phyloP scores from a whole-genome alignment of 2,113 vertebrate genomes.

The Clinocottus analis region DNA sequence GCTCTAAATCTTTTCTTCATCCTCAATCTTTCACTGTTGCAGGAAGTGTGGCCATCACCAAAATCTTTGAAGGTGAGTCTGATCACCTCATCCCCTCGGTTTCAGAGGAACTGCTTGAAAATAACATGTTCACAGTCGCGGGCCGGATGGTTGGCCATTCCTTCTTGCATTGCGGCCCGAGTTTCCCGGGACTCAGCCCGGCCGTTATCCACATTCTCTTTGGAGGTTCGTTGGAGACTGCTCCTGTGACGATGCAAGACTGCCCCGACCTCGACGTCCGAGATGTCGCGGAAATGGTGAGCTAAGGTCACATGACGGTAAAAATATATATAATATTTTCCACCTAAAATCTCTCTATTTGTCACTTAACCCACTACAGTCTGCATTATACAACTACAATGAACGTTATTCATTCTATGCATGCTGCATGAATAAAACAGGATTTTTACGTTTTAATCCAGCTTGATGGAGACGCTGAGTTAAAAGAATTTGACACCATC shows the following conservation, averaged over 20 bases:
- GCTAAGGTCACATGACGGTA: not conserved
- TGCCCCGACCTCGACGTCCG: constrained; percentile 61
- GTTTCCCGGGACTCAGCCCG: constrained; percentile 56
- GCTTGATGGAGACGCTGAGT: constrained; percentile 44
- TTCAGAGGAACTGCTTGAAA: constrained; percentile 44
- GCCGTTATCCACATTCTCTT: constrained; percentile 59
- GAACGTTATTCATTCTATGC: not conserved
- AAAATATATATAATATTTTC: not conserved
- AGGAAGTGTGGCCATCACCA: constrained; percentile 35
- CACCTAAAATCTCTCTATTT: not conserved
- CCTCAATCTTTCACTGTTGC: not conserved
- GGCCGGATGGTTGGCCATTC: constrained; percentile 65
- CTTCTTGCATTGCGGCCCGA: constrained; percentile 57
- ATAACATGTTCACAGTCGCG: constrained; percentile 50
- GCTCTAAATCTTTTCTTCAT: not conserved
- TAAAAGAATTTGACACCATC: constrained; percentile 47
- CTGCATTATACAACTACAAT: not conserved
- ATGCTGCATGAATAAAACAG: not conserved
- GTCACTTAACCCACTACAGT: not conserved
- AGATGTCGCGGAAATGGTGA: constrained; percentile 47
- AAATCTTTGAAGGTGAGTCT: constrained; percentile 63
- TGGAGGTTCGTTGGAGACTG: constrained; percentile 44
- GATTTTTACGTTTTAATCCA: constrained; percentile 16
- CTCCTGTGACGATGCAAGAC: constrained; percentile 43
- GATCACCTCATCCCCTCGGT: constrained; percentile 68